Evolutionary conservation across 2,888 invertebrate genomes (phyloP).

Genomic region (Lydus trimaculatus): DNA sequence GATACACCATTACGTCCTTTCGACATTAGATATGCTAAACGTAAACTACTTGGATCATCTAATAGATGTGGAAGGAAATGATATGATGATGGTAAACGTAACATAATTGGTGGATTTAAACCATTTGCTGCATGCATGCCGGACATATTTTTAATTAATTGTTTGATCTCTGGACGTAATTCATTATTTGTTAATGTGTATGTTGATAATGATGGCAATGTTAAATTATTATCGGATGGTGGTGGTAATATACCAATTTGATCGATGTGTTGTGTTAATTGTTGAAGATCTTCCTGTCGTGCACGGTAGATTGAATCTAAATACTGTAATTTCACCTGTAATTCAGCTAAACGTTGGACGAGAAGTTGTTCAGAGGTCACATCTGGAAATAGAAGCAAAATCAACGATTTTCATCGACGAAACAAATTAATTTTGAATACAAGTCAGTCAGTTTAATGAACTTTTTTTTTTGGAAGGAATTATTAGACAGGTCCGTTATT

Average conservation of each 20-base stretch:
- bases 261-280: conserved; percentile 71
- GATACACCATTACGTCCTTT: conserved; percentile 78
- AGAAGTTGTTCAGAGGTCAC: conserved; percentile 71
- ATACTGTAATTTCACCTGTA: conserved; percentile 80
- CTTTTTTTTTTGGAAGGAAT: no score
- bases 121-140: conserved; percentile 62
- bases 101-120: conserved; percentile 57
- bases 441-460: neutral
- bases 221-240: conserved; percentile 39
- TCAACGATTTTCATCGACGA: conserved; percentile 9
- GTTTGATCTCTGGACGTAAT: conserved; percentile 53
- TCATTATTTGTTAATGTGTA: conserved; percentile 43
- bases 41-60: conserved; percentile 77
- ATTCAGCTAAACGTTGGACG: conserved; percentile 75
- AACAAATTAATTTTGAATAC: no score
- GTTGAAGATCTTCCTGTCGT: conserved; percentile 77
- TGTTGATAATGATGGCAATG: conserved; percentile 4
- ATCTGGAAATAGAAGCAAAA: conserved; percentile 61
- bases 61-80: conserved; percentile 89
- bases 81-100: conserved; percentile 81
- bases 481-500: no score
- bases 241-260: conserved; percentile 52
- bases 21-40: conserved; percentile 80
- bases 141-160: conserved; percentile 60
- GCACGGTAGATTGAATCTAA: conserved; percentile 80